Conservation (phyloP, 1,140 invertebrate species). For the Psix sp. region DNA sequence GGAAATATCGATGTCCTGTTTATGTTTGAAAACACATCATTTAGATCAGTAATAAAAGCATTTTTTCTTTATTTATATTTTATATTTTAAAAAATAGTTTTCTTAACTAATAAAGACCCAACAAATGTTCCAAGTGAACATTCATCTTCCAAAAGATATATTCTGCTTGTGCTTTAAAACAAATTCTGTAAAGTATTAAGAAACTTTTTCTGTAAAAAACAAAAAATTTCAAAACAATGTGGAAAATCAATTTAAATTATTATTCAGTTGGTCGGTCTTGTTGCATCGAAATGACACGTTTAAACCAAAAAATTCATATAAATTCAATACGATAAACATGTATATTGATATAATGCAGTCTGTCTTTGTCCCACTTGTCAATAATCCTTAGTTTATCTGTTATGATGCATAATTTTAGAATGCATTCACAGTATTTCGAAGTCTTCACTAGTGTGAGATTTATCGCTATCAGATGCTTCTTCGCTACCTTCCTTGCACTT, state of each 20-base stretch:
- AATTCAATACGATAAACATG: constrained; percentile 41
- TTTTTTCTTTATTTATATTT: too few species aligned
- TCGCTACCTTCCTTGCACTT: constrained; percentile 70
- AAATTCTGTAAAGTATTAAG: too few species aligned
- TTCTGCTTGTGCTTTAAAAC: too few species aligned
- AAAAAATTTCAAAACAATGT: too few species aligned
- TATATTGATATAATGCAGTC: constrained; percentile 47
- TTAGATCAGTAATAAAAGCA: too few species aligned
- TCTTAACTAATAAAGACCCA: too few species aligned
- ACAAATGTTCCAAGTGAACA: too few species aligned
- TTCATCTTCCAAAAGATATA: too few species aligned
- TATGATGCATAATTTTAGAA: constrained; percentile 15
- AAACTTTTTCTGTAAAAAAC: too few species aligned
- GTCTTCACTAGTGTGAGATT: constrained; percentile 87
- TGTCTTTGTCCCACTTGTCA: constrained; percentile 11
- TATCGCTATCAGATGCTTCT: constrained; percentile 76
- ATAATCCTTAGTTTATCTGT: constrained; percentile 11
- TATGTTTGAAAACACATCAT: too few species aligned
- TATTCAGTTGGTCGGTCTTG: constrained; percentile 4
- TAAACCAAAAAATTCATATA: constrained; percentile 28
- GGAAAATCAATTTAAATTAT: constrained; percentile 5
- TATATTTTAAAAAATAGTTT: too few species aligned
- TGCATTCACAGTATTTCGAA: constrained; percentile 81
- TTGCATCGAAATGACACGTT: not conserved
- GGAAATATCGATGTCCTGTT: constrained; percentile 1